Conservation (phyloP, 2,113 vertebrate genomes). For the Ciconia maguari region DNA sequence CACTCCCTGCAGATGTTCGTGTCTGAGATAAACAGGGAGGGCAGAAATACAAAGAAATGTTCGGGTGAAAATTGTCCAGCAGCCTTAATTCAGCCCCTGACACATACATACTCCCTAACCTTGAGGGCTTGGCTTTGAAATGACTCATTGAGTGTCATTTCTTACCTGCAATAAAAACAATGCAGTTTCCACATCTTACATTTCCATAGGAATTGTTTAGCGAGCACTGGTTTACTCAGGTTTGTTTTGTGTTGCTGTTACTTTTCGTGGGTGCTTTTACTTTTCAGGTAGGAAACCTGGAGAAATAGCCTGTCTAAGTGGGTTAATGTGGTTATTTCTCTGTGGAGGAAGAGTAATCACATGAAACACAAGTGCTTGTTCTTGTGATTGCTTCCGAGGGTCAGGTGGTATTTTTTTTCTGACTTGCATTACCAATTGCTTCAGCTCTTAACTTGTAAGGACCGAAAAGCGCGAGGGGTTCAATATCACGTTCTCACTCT, state of each 20-base stretch:
- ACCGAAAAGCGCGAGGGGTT: background rate
- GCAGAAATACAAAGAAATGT: background rate
- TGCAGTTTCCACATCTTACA: background rate
- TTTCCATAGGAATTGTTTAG: background rate
- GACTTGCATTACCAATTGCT: background rate
- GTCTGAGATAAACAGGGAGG: background rate
- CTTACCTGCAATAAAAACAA: background rate
- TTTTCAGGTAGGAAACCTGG: background rate
- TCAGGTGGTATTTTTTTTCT: background rate
- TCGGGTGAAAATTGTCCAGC: background rate
- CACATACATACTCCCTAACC: background rate
- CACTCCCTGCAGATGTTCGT: background rate
- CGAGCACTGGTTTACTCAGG: background rate
- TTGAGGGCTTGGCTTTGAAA: background rate
- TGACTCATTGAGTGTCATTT: fast-evolving
- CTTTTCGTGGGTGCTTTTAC: background rate
- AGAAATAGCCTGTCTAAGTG: background rate
- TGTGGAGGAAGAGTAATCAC: background rate
- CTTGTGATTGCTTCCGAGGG: background rate
- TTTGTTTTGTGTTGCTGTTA: background rate
- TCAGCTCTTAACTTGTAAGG: background rate
- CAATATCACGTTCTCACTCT: background rate
- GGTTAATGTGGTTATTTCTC: background rate
- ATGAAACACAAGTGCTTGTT: background rate
- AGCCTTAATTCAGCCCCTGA: background rate